These are phyloP conservation scores for Epirrhoe alternata DNA, from an alignment of 2,888 invertebrate species.

Conservation along the genomic window DNA sequence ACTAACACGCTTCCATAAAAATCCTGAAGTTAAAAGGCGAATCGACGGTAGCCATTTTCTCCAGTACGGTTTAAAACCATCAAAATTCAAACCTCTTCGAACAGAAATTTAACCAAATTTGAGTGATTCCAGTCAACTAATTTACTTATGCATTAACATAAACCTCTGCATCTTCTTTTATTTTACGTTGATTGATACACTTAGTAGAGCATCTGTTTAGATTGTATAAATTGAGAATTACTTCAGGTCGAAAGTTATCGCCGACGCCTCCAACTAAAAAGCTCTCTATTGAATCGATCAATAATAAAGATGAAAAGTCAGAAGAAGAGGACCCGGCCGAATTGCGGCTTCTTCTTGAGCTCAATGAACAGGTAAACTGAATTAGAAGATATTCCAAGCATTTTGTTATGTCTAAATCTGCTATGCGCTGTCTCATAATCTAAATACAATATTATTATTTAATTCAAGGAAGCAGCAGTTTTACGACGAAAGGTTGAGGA, in stretches of 20 bases:
- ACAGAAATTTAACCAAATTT: slow-evolving; percentile 45
- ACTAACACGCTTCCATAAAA: slow-evolving; percentile 74
- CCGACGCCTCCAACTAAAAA: slow-evolving; percentile 87
- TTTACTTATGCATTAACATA: slow-evolving; percentile 38
- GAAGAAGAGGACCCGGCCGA: slow-evolving; percentile 94
- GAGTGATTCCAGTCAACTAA: slow-evolving; percentile 48
- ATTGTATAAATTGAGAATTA: slow-evolving; percentile 26
- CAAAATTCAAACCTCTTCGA: slow-evolving; percentile 51
- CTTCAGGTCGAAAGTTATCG: slow-evolving; percentile 88
- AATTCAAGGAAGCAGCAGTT: slow-evolving; percentile 90
- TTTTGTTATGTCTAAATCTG: neutral
- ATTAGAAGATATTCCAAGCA: neutral
- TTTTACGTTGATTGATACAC: slow-evolving; percentile 7
- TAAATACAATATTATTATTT: slow-evolving; percentile 13
- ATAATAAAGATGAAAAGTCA: slow-evolving; percentile 90
- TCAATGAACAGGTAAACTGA: slow-evolving; percentile 90
- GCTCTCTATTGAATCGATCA: slow-evolving; percentile 86
- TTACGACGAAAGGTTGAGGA: slow-evolving; percentile 93
- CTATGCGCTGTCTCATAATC: neutral
- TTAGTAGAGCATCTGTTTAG: slow-evolving; percentile 1
- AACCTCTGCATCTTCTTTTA: slow-evolving; percentile 30
- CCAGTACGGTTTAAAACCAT: slow-evolving; percentile 61
- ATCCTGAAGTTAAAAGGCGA: slow-evolving; percentile 59
- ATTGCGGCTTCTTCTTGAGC: slow-evolving; percentile 92
- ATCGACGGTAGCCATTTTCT: slow-evolving; percentile 84